A percentile compares a stretch with the other conserved stretches of the same genome.
These are phyloP conservation scores for Oxyruncus cristatus DNA, from an alignment of 2,113 vertebrate species.

Conservation along the genomic window DNA sequence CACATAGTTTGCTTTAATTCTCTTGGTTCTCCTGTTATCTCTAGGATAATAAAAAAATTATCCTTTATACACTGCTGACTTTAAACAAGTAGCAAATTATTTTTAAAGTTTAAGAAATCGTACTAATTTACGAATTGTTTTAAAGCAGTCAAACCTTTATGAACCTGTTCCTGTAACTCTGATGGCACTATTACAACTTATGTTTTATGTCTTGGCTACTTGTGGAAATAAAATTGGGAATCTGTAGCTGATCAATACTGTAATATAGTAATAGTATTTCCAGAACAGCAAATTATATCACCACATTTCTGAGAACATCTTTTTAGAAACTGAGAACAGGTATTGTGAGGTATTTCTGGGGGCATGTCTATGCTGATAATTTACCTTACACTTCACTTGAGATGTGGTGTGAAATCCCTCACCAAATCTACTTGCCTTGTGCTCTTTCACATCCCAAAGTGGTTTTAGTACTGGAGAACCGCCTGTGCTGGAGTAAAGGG, in stretches of 20 bases:
- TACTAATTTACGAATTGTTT: not conserved
- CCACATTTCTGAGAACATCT: not conserved
- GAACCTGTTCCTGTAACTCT: not conserved
- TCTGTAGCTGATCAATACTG: not conserved
- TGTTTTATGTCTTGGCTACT: not conserved
- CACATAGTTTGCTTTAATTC: not conserved
- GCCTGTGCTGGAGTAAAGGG: not conserved
- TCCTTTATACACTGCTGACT: not conserved
- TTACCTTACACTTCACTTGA: not conserved
- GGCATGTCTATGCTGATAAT: not conserved
- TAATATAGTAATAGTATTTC: not conserved
- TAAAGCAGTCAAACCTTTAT: not conserved
- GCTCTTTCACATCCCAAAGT: not conserved
- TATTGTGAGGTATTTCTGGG: not conserved
- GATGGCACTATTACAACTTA: not conserved
- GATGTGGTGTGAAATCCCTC: not conserved
- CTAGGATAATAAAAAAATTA: not conserved
- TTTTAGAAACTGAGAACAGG: not conserved
- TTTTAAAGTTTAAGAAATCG: not conserved
- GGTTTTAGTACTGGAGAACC: not conserved
- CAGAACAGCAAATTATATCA: not conserved
- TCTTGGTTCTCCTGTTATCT: not conserved
- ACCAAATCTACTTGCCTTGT: not conserved
- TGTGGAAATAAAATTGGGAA: not conserved
- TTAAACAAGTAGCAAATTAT: not conserved